Conservation (phyloP, 2,888 invertebrate genomes). For the Nymphalis c-album region DNA sequence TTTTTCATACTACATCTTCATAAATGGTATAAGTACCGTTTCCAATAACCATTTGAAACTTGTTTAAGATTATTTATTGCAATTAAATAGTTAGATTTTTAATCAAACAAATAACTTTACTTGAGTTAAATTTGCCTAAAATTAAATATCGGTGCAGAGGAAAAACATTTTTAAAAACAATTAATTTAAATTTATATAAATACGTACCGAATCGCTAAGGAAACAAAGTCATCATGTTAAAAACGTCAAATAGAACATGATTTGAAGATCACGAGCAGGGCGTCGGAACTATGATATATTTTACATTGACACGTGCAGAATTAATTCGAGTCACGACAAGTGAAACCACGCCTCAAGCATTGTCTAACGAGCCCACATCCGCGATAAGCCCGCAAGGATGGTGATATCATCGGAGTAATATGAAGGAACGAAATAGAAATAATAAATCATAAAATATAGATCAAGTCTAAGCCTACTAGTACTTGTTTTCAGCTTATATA, state of each 20-base stretch:
- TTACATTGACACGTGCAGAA: slow-evolving; percentile 71
- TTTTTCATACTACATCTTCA: not conserved
- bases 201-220: not conserved
- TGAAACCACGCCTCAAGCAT: slow-evolving; percentile 67
- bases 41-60: not conserved
- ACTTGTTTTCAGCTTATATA: slow-evolving; percentile 2
- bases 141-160: too few relatives aligned
- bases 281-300: slow-evolving; percentile 62
- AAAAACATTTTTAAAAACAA: not conserved
- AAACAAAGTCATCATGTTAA: slow-evolving; percentile 36
- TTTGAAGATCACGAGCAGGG: slow-evolving; percentile 56
- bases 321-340: slow-evolving; percentile 72
- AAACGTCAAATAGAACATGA: slow-evolving; percentile 44
- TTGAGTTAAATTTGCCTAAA: too few relatives aligned
- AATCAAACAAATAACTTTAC: too few relatives aligned
- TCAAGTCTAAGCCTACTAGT: not conserved
- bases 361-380: slow-evolving; percentile 65
- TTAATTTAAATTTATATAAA: not conserved
- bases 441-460: slow-evolving; percentile 26
- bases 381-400: slow-evolving; percentile 59
- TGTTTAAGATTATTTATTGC: too few relatives aligned
- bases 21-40: not conserved
- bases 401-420: slow-evolving; percentile 61
- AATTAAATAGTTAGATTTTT: too few relatives aligned
- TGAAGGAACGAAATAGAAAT: slow-evolving; percentile 41